Conservation (phyloP, 2,113 vertebrate species). For the Orycteropus afer region DNA sequence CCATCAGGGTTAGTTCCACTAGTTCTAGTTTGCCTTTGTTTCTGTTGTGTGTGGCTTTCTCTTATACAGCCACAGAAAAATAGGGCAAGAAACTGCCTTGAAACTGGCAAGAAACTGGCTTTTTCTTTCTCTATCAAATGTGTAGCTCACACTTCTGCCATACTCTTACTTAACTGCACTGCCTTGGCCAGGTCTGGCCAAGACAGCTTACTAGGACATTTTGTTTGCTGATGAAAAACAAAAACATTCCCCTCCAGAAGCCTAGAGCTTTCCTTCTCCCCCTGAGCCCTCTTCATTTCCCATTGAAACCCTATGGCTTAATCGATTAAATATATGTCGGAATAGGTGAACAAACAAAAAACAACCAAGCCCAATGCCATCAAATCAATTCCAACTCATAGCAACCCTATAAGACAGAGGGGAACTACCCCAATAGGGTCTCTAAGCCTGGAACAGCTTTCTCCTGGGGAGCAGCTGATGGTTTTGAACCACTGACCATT, state of each 20-base stretch:
- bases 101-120: no score
- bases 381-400: neutral
- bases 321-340: neutral
- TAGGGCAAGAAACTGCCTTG: neutral
- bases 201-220: neutral
- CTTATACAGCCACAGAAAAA: slow-evolving; percentile 46
- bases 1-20: neutral
- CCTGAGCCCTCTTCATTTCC: neutral
- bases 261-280: neutral
- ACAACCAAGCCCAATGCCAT: neutral
- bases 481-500: neutral
- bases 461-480: neutral
- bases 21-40: neutral
- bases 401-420: neutral
- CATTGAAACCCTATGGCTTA: neutral
- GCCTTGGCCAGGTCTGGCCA: neutral
- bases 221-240: neutral
- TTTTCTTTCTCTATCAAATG: neutral
- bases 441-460: neutral
- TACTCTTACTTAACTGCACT: neutral
- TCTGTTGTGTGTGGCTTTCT: slow-evolving; percentile 44
- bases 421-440: neutral
- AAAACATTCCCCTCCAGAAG: neutral
- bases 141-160: neutral
- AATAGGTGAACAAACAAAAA: neutral